Conservation (phyloP, 2,888 invertebrate genomes). For the Melanophora roralis region DNA sequence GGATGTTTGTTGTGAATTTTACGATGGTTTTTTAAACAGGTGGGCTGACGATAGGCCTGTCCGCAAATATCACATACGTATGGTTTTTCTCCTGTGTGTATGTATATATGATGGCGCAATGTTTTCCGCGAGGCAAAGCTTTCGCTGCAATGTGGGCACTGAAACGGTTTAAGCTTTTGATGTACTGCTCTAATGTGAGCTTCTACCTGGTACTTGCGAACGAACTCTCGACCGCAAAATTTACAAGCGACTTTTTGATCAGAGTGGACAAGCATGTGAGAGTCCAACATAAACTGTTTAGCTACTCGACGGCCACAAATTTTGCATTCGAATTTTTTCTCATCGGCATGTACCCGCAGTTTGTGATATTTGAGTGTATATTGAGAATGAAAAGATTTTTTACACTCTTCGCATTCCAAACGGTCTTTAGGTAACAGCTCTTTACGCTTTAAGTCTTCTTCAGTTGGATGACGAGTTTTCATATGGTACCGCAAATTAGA, state of each 20-base stretch:
- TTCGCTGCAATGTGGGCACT: constrained; percentile 69
- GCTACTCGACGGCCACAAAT: constrained; percentile 72
- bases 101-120: constrained; percentile 71
- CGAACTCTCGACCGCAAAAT: constrained; percentile 70
- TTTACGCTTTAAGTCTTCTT: constrained; percentile 67
- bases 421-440: constrained; percentile 63
- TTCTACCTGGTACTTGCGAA: constrained; percentile 71
- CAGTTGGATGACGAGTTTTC: constrained; percentile 71
- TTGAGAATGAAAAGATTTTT: constrained; percentile 71
- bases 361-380: constrained; percentile 72
- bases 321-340: constrained; percentile 68
- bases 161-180: constrained; percentile 72
- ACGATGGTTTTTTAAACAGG: constrained; percentile 71
- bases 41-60: constrained; percentile 72
- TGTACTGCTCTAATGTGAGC: constrained; percentile 72
- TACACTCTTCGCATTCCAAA: constrained; percentile 69
- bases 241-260: constrained; percentile 71
- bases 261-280: constrained; percentile 73
- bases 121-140: constrained; percentile 72
- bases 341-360: constrained; percentile 69
- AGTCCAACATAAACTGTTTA: constrained; percentile 72
- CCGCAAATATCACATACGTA: constrained; percentile 73
- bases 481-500: constrained; percentile 74
- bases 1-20: constrained; percentile 67
- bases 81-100: constrained; percentile 76